A percentile compares a stretch with the other conserved stretches of the same genome.
These are phyloP conservation scores for Varanus salvator DNA, from an alignment of 2,113 vertebrate genomes.

Conservation along the genomic window DNA sequence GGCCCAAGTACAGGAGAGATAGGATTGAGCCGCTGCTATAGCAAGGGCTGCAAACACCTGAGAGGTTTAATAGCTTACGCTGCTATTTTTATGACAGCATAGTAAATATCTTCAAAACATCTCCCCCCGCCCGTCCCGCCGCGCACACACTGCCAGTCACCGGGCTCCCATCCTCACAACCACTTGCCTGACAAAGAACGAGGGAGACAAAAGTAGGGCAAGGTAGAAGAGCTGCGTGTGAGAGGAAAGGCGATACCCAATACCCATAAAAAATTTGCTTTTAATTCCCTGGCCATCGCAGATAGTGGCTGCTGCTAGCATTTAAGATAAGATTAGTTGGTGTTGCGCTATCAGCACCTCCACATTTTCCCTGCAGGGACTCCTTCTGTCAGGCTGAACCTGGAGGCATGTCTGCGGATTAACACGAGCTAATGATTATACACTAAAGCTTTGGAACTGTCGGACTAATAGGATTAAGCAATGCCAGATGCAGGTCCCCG, in stretches of 20 bases:
- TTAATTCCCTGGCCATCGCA: conserved; percentile 87
- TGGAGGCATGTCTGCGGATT: conserved; percentile 90
- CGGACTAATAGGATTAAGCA: conserved; percentile 92
- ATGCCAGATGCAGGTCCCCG: conserved; percentile 89
- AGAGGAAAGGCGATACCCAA: conserved; percentile 69
- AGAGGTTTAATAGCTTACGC: conserved; percentile 68
- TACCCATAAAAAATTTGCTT: conserved; percentile 85
- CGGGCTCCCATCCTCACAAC: conserved; percentile 52
- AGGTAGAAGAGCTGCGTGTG: conserved; percentile 59
- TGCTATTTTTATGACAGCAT: conserved; percentile 62
- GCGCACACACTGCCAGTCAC: conserved; percentile 46
- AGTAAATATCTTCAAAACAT: conserved; percentile 70
- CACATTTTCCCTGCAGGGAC: conserved; percentile 90
- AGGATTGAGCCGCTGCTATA: conserved; percentile 60
- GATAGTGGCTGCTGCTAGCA: conserved; percentile 87
- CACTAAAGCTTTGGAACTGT: conserved; percentile 93
- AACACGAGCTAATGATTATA: conserved; percentile 92
- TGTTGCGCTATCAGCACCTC: conserved; percentile 87
- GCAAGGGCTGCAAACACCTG: conserved; percentile 69
- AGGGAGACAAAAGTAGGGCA: conserved; percentile 70
- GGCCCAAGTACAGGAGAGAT: conserved; percentile 37
- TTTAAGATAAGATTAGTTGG: conserved; percentile 92
- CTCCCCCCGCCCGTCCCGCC: not conserved
- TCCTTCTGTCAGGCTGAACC: conserved; percentile 88
- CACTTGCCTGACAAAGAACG: conserved; percentile 68